phyloP scores from a whole-genome alignment of 2,888 invertebrate species.

The Clepsis dumicolana region DNA sequence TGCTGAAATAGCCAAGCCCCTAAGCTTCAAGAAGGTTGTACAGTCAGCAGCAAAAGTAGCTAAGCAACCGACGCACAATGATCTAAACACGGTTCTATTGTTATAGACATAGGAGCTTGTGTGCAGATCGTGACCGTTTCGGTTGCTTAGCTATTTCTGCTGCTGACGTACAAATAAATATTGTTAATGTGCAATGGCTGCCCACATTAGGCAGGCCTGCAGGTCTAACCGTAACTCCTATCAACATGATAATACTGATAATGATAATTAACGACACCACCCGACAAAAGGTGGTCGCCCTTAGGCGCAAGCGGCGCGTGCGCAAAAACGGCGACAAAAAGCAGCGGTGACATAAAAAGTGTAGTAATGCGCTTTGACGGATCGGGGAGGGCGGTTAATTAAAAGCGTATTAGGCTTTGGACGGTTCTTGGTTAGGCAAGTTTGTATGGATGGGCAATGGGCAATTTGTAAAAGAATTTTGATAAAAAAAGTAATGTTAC shows the following conservation, averaged over 20 bases:
- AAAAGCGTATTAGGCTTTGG: slow-evolving; percentile 31
- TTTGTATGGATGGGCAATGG: too few relatives aligned
- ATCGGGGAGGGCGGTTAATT: slow-evolving; percentile 35
- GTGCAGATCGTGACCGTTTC: too few relatives aligned
- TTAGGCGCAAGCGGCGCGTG: slow-evolving; percentile 25
- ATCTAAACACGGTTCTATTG: too few relatives aligned
- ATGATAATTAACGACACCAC: slow-evolving; percentile 8
- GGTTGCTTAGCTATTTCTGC: too few relatives aligned
- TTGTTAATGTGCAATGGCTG: neutral
- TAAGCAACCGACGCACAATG: too few relatives aligned
- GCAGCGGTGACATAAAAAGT: slow-evolving; percentile 17
- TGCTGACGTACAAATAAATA: too few relatives aligned
- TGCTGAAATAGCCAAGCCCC: too few relatives aligned
- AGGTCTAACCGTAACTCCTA: neutral
- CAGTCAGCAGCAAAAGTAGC: too few relatives aligned
- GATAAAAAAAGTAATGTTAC: too few relatives aligned
- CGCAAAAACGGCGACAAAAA: slow-evolving; percentile 26
- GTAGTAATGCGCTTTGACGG: slow-evolving; percentile 41
- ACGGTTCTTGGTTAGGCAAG: neutral
- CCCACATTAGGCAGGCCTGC: neutral
- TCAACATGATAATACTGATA: slow-evolving; percentile 6
- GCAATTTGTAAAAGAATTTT: too few relatives aligned
- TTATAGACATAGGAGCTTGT: too few relatives aligned
- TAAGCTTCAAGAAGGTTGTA: too few relatives aligned
- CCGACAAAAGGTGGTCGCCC: slow-evolving; percentile 26